Evolutionary conservation across 2,113 vertebrate genomes (phyloP).

Genomic region (Meriones unguiculatus): DNA sequence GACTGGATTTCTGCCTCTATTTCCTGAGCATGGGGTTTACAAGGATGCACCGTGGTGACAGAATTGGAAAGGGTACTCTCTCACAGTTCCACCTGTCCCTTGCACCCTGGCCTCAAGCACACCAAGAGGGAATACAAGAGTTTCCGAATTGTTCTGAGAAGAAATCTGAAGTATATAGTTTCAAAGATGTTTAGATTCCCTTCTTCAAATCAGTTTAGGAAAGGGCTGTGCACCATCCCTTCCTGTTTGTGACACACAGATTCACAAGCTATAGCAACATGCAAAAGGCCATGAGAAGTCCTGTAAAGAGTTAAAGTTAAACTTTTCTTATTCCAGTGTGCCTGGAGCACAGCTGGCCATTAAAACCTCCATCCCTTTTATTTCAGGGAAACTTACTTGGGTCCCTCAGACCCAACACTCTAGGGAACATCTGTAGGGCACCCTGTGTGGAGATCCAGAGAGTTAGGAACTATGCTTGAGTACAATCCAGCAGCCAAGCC

Average conservation of each 20-base stretch:
- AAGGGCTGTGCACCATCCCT: neutral
- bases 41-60: too few species aligned
- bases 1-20: neutral
- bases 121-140: neutral
- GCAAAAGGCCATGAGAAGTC: slow-evolving; percentile 20
- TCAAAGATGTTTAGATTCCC: neutral
- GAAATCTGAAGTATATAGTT: neutral
- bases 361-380: neutral
- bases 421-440: neutral
- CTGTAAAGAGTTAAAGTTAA: slow-evolving; percentile 9
- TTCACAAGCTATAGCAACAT: neutral
- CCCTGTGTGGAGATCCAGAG: neutral
- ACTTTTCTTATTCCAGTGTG: neutral
- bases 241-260: neutral
- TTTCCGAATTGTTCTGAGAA: neutral
- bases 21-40: neutral
- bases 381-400: neutral
- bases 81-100: neutral
- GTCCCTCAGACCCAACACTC: neutral
- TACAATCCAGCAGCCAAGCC: neutral
- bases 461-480: neutral
- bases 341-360: neutral
- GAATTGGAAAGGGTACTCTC: neutral
- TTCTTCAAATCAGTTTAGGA: slow-evolving; percentile 9
- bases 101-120: neutral